Evolutionary conservation across 1,140 invertebrate species (phyloP).

Genomic region (Andricus grossulariae): DNA sequence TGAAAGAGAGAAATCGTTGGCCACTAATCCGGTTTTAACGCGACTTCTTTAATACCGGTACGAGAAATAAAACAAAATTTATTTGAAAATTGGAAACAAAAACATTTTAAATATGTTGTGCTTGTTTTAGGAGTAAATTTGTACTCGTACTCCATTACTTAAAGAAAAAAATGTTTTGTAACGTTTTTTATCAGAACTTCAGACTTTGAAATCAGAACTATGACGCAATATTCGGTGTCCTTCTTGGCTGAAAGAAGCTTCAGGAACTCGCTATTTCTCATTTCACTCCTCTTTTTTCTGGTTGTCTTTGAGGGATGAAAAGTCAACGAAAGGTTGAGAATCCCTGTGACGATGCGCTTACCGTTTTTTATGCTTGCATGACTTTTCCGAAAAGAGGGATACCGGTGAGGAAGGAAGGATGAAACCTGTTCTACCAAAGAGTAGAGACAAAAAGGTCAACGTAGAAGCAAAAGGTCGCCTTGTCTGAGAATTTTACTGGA

Average conservation of each 20-base stretch:
- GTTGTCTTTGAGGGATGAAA: background rate
- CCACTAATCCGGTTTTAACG: too few species aligned
- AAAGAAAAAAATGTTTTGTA: too few species aligned
- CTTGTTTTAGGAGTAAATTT: too few species aligned
- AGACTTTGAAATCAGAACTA: too few species aligned
- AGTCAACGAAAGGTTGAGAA: slow-evolving; percentile 9
- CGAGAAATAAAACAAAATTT: too few species aligned
- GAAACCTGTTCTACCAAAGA: background rate
- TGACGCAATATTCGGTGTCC: too few species aligned
- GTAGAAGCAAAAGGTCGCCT: slow-evolving; percentile 16
- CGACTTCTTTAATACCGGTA: too few species aligned
- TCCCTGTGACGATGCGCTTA: background rate
- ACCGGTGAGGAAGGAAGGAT: background rate
- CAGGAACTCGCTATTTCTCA: background rate
- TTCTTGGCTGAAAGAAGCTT: background rate
- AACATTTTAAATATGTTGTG: too few species aligned
- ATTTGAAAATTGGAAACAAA: too few species aligned
- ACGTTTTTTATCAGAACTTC: too few species aligned
- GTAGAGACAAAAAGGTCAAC: slow-evolving; percentile 6
- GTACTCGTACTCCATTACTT: too few species aligned
- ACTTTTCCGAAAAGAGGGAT: slow-evolving; percentile 22
- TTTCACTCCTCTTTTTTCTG: background rate
- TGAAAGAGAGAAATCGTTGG: too few species aligned
- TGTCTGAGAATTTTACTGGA: slow-evolving; percentile 16
- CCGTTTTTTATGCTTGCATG: slow-evolving; percentile 1